Conservation (phyloP, 2,797 vertebrate genomes). For the Anas capensis region DNA sequence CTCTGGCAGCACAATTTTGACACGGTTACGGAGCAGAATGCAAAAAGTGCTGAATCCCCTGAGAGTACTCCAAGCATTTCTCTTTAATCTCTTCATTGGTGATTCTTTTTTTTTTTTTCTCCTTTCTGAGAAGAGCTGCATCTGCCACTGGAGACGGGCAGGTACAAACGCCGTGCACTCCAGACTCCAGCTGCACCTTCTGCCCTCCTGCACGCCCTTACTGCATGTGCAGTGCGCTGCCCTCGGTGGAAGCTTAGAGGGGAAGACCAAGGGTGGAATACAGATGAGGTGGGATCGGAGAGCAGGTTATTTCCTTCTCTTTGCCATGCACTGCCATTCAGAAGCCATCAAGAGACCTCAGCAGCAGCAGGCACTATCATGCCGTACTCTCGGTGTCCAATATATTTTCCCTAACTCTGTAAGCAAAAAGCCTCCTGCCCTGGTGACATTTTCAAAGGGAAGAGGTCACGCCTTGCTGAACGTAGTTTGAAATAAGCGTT, state of each 20-base stretch:
- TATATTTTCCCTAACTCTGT: not conserved
- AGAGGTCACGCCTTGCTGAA: slow-evolving; percentile 14
- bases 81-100: not conserved
- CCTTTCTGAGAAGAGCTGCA: not conserved
- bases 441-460: slow-evolving; percentile 32
- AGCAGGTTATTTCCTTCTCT: slow-evolving; percentile 11
- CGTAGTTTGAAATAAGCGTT: not conserved
- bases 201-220: not conserved
- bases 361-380: not conserved
- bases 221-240: not conserved
- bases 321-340: not conserved
- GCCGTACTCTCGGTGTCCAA: not conserved
- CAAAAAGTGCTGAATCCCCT: not conserved
- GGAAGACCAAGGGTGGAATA: not conserved
- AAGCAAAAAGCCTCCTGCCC: slow-evolving; percentile 20
- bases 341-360: not conserved
- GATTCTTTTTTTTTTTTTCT: not conserved
- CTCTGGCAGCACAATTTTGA: not conserved
- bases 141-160: not conserved
- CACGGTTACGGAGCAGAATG: not conserved
- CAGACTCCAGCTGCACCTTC: not conserved
- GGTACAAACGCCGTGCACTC: accelerated
- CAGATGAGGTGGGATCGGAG: slow-evolving; percentile 11
- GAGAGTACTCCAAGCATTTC: not conserved
- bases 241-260: not conserved